Conservation (phyloP, 92 coral and sea anemone genomes). For the Paramuricea clavata region DNA sequence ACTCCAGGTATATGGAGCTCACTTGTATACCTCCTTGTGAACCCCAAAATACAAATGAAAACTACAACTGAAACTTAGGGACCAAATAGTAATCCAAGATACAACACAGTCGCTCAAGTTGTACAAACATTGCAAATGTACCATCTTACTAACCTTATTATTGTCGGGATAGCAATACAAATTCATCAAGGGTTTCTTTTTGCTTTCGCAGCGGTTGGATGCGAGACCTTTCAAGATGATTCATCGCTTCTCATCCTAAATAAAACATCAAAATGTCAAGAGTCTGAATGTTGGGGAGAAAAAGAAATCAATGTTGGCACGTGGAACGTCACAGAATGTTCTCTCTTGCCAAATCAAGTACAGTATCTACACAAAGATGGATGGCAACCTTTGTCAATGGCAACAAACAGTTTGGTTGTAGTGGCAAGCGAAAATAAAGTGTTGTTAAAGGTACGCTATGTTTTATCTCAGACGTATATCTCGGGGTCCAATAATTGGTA, state of each 20-base stretch:
- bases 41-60: too few relatives aligned
- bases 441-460: not conserved
- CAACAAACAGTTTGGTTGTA: not conserved
- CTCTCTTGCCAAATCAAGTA: not conserved
- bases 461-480: too few relatives aligned
- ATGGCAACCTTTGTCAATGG: not conserved
- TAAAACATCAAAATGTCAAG: not conserved
- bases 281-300: not conserved
- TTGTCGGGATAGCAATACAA: not conserved
- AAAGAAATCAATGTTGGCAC: slow-evolving; percentile 11
- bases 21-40: too few relatives aligned
- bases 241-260: slow-evolving; percentile 4
- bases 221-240: slow-evolving; percentile 5
- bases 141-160: too few relatives aligned
- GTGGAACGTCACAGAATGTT: not conserved
- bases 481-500: too few relatives aligned
- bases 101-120: too few relatives aligned
- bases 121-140: too few relatives aligned
- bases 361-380: slow-evolving; percentile 20
- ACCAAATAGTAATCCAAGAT: too few relatives aligned
- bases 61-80: too few relatives aligned
- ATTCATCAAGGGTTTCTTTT: not conserved
- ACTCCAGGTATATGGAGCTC: too few relatives aligned
- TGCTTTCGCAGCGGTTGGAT: not conserved
- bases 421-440: not conserved